Conservation (phyloP, 1,140 invertebrate species). For the Drosophila prosaltans region DNA sequence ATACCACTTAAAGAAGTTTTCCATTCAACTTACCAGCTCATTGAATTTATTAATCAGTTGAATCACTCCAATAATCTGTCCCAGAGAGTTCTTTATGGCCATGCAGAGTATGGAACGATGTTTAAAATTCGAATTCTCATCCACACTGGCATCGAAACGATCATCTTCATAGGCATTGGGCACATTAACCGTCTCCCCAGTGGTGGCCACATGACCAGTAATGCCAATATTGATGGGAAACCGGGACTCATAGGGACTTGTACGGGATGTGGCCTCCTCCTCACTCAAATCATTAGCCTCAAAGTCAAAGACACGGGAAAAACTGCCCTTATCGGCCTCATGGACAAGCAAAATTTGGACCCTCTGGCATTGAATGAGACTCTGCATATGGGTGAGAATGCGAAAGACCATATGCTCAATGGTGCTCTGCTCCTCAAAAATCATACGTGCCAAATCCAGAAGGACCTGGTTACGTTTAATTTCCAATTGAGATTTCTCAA, state of each 20-base stretch:
- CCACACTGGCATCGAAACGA: slow-evolving; percentile 94
- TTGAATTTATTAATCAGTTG: slow-evolving; percentile 96
- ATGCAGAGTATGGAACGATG: slow-evolving; percentile 95
- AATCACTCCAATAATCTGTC: slow-evolving; percentile 96
- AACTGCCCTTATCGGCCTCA: slow-evolving; percentile 93
- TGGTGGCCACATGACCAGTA: slow-evolving; percentile 97
- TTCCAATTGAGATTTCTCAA: slow-evolving; percentile 96
- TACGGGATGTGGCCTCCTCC: slow-evolving; percentile 90
- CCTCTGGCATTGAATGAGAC: slow-evolving; percentile 95
- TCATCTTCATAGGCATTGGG: slow-evolving; percentile 95
- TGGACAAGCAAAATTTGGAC: slow-evolving; percentile 95
- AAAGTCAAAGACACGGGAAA: slow-evolving; percentile 95
- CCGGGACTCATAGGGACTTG: slow-evolving; percentile 93
- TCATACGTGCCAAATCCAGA: slow-evolving; percentile 96
- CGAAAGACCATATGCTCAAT: slow-evolving; percentile 97
- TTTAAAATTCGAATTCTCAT: slow-evolving; percentile 90
- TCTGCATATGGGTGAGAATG: slow-evolving; percentile 97
- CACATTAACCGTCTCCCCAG: slow-evolving; percentile 96
- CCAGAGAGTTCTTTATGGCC: slow-evolving; percentile 95
- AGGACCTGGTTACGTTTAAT: slow-evolving; percentile 97
- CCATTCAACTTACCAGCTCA: slow-evolving; percentile 85
- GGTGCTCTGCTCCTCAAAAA: slow-evolving; percentile 98
- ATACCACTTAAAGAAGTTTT: background rate
- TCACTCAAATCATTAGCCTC: slow-evolving; percentile 91
- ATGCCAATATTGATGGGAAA: slow-evolving; percentile 99